Percentiles rank a stretch among this genome's conserved stretches.
Evolutionary conservation across 2,113 vertebrate genomes (phyloP).

Genomic region (Willisornis vidua): DNA sequence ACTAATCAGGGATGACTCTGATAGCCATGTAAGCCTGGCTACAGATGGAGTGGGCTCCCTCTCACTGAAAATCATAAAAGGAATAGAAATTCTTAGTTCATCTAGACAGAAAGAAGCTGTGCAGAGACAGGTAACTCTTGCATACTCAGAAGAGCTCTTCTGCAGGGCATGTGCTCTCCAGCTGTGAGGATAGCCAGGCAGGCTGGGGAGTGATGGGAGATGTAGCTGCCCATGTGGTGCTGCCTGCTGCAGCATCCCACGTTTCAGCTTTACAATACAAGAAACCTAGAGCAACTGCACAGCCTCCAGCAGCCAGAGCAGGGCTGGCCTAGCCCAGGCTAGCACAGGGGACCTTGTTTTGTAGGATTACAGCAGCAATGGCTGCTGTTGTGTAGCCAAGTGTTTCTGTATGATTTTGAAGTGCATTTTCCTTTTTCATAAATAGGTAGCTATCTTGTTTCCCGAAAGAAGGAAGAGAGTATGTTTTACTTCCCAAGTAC

Average conservation of each 20-base stretch:
- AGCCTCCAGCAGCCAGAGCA: not conserved
- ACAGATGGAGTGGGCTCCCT: fast-evolving
- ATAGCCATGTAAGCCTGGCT: not conserved
- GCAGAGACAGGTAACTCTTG: not conserved
- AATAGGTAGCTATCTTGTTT: conserved; percentile 1
- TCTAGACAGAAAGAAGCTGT: not conserved
- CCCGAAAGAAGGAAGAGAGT: not conserved
- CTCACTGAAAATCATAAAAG: not conserved
- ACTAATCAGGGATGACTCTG: not conserved
- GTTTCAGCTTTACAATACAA: not conserved
- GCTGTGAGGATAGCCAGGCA: not conserved
- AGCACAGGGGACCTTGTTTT: not conserved
- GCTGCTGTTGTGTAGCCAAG: not conserved
- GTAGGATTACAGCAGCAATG: not conserved
- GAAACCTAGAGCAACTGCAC: not conserved
- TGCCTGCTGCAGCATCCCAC: not conserved
- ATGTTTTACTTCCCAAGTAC: not conserved
- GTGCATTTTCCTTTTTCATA: not conserved
- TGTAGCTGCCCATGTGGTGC: not conserved
- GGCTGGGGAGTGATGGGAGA: not conserved
- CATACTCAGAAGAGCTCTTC: not conserved
- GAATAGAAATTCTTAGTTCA: not conserved
- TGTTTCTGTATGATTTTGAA: not conserved
- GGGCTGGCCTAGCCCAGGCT: not conserved
- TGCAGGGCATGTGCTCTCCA: not conserved